These are phyloP conservation scores for Thrips palmi DNA, from an alignment of 1,140 invertebrate genomes.

Conservation along the genomic window DNA sequence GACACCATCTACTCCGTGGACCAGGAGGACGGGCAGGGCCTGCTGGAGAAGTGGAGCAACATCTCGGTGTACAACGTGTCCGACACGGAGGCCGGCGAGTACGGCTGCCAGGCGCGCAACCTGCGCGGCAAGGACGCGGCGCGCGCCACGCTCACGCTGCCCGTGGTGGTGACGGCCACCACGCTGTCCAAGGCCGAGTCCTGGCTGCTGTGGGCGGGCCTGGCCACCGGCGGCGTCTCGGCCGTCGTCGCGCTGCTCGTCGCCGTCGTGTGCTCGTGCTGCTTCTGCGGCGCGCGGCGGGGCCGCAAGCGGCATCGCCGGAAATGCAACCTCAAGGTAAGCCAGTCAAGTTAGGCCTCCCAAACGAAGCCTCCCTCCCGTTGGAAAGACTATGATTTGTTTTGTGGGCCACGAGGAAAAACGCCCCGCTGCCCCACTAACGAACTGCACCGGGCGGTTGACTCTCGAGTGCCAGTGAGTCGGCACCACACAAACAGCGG, in stretches of 20 bases:
- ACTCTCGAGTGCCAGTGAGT: too few relatives aligned
- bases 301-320: constrained; percentile 30
- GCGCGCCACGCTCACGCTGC: constrained; percentile 50
- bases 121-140: constrained; percentile 44
- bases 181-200: constrained; percentile 39
- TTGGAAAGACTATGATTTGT: too few relatives aligned
- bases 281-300: constrained; percentile 30
- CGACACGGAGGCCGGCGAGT: constrained; percentile 59
- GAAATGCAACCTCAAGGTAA: constrained; percentile 43
- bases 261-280: constrained; percentile 29
- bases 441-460: too few relatives aligned
- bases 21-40: constrained; percentile 19
- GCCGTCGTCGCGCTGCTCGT: constrained; percentile 28
- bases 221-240: constrained; percentile 31
- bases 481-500: too few relatives aligned
- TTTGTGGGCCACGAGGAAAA: too few relatives aligned
- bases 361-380: too few relatives aligned
- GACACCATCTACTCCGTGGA: constrained; percentile 23
- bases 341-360: too few relatives aligned
- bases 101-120: constrained; percentile 60
- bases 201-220: constrained; percentile 33
- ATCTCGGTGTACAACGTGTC: constrained; percentile 52
- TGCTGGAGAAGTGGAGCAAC: constrained; percentile 43
- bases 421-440: too few relatives aligned
- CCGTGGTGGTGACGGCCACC: constrained; percentile 42